Base-by-base conservation (phyloP, 2,888 invertebrate genomes). In the Meiosimyza platycephala region DNA sequence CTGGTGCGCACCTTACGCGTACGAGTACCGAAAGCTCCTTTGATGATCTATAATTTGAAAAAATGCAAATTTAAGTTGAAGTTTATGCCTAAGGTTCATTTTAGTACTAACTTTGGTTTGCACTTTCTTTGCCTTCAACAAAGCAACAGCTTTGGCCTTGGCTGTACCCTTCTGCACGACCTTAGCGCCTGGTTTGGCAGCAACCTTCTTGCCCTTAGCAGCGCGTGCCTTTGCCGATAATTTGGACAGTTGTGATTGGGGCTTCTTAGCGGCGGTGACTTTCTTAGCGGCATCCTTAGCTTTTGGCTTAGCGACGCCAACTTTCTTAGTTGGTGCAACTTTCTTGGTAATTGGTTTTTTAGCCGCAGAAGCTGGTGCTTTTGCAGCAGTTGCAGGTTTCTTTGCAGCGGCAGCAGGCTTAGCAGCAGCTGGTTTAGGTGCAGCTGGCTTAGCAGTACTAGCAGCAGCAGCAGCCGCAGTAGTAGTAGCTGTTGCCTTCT, bases 1-100 rank as follows among this genome's bases (percentile, higher is more conserved):
- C 95, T 94, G 59, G 96, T 98, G 85, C 99, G 93, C 81, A 99
- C 93, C 89, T 98, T 96, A 78, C 96, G 92, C 13, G 92, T 91
- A 72, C 95, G 90, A 73, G 95, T 95, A 82, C 95, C 96, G 90
- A 95, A 93, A 81, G 94, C 92, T 77, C 98, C 98, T 88, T 96
- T 97, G 78, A 97, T 90, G 74, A 97, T 93, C 93, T 96, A 80
- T 48, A 88, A 87, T 76, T 68, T 55, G 77, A 52, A 77, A 9
- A 51, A 73, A 57, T 48, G 50, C 48, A 71, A 33, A 9, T 40
- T 40, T 7, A 40, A 40, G 6, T 9, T 9, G 1, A 40, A 7
- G 40, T 40, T 40, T 9, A 7, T 9, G 40, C 9, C 40, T 9
- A 9, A 40, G 16, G 28, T 22, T 40, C 15, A 13, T 1, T 9